Evolutionary conservation across 2,888 invertebrate species (phyloP), one percentile per base, ranked within the genome.

Genomic region (Graphium colonna): DNA sequence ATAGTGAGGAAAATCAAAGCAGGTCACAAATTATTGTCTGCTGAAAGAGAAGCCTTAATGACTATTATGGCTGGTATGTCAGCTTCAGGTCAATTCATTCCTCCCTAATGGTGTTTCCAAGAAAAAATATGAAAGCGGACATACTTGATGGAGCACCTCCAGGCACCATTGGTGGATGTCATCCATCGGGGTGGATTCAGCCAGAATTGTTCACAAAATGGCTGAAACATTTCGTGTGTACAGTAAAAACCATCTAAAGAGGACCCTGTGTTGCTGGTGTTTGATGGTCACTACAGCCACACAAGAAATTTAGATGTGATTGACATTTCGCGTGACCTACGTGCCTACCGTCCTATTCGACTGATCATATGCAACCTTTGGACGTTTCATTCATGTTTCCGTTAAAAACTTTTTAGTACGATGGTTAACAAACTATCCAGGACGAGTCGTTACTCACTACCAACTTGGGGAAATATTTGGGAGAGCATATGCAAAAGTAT

Each of bases 171-270:
- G 28, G 28, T 7, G 28, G 28, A 8, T 28, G 28, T 8, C 28
- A 28, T 28, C 28, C 28, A 28, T 60, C 54, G 48, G 67, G 69
- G 7, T 77, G 70, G 69, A 69, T 66, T 51, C 62, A 63, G 52
- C 49, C 45, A 72, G n/a, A n/a, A n/a, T n/a, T n/a, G n/a, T n/a
- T n/a, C n/a, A n/a, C n/a, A n/a, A n/a, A n/a, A n/a, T n/a, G 73
- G 70, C 61, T 75, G 47, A 49, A 61, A 46, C 71, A 77, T 60
- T 75, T 76, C 51, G 43, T 64, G 12, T 47, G 57, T 9, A 52
- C 55, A 39, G 49, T 62, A n/a, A 8, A 70, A 69, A 42, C 60
- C 66, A 58, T 28, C 60, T 39, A 52, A 57, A 46, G 62, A 61
- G 53, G 54, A 60, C 18, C 61, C 61, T 50, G 56, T 65, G 28